Evolutionary conservation across 2,888 invertebrate genomes (phyloP).

Genomic region (Nymphalis c-album): DNA sequence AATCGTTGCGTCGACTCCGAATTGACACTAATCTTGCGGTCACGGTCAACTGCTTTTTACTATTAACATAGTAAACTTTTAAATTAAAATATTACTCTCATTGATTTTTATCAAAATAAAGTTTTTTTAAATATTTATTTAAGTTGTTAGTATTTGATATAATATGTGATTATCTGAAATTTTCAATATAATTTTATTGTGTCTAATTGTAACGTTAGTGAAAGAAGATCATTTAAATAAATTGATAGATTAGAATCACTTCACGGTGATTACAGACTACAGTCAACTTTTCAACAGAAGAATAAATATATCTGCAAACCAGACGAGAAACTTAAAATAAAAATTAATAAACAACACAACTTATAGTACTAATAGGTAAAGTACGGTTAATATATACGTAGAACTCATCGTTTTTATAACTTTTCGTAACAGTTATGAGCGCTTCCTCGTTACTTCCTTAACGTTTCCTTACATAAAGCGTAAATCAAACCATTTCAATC

Average conservation of each 20-base stretch:
- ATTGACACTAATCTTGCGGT: conserved; percentile 64
- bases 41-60: conserved; percentile 63
- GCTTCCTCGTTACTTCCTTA: background rate
- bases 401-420: background rate
- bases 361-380: background rate
- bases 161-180: too few relatives aligned
- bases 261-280: too few relatives aligned
- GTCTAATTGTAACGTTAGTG: too few relatives aligned
- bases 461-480: background rate
- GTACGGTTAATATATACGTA: background rate
- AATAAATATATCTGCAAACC: too few relatives aligned
- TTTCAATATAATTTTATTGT: too few relatives aligned
- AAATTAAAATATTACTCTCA: conserved; percentile 32
- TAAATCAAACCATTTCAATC: conserved; percentile 1
- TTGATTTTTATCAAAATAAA: conserved; percentile 12
- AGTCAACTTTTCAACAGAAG: too few relatives aligned
- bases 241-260: too few relatives aligned
- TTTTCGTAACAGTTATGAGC: background rate
- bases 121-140: too few relatives aligned
- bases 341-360: background rate
- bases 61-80: conserved; percentile 45
- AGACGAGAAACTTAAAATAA: too few relatives aligned
- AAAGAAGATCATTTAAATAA: too few relatives aligned
- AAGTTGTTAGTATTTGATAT: too few relatives aligned
- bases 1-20: conserved; percentile 55